Base-by-base conservation (phyloP, 1,140 invertebrate genomes). In the Monomorium pharaonis region DNA sequence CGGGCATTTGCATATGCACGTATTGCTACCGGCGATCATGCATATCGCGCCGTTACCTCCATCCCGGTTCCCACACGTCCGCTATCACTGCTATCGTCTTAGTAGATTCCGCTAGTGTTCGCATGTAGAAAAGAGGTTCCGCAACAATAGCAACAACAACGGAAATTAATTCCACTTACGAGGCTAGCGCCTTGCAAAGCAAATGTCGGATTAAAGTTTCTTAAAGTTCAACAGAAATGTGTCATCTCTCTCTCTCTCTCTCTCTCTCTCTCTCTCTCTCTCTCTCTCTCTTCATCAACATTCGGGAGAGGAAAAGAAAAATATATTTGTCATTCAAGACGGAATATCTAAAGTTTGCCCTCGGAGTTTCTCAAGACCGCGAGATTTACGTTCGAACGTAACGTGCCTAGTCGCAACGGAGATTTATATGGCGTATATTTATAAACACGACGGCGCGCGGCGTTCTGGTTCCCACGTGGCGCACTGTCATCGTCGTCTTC, bases 1-100 rank as follows among this genome's bases (percentile, higher is more conserved):
- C 56, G 42, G 14, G 33, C 42, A 78, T 78, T 78, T 78, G 58
- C 75, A 77, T 77, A 77, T 54, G 27, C 58, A 33, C 30, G 75
- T 65, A 65, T 65, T 49, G 75, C 75, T 78, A 78, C 75, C 24
- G 60, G 47, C 78, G 87, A 85, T 85, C 58, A 69, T 63, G 51
- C 74, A 65, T 67, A 87, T 70, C 84, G 86, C 90, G 83, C 89
- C 89, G 88, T 90, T 90, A 90, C 86, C 86, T 75, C 69, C 70
- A 89, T 89, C 81, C 88, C 86, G 63, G 69, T 85, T 84, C 33
- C 69, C 65, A 75, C 88, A 86, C 63, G 56, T 78, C 76, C 75
- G 76, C 86, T 87, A 77, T 88, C 87, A 69, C 80, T 60, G n/a
- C 65, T 62, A 65, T 63, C 78, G 54, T 62, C 67, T 49, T 44